These are phyloP conservation scores for Nematolebias whitei DNA, from an alignment of 2,113 vertebrate species.

Conservation along the genomic window DNA sequence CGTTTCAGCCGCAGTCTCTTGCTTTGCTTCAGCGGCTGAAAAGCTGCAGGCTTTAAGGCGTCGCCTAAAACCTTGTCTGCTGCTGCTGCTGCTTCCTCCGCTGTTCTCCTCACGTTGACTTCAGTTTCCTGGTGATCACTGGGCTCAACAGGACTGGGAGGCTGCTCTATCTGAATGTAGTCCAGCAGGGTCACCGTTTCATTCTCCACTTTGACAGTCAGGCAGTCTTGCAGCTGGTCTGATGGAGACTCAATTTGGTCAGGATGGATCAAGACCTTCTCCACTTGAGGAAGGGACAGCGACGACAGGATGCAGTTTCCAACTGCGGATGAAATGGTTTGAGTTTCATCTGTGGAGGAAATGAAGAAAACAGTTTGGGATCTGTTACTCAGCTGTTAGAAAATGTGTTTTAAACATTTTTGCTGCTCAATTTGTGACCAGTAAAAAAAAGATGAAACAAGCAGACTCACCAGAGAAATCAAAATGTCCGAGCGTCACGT, in stretches of 20 bases:
- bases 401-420: no score
- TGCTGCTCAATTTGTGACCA: background rate
- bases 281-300: slow-evolving; percentile 69
- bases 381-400: background rate
- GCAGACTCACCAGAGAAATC: slow-evolving; percentile 58
- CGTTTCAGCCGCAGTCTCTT: slow-evolving; percentile 66
- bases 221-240: slow-evolving; percentile 51
- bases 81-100: background rate
- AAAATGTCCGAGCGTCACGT: slow-evolving; percentile 60
- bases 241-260: slow-evolving; percentile 52
- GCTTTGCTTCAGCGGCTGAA: slow-evolving; percentile 72
- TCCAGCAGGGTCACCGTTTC: slow-evolving; percentile 70
- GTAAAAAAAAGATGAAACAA: background rate
- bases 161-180: slow-evolving; percentile 67
- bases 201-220: slow-evolving; percentile 71
- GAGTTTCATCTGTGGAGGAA: slow-evolving; percentile 63
- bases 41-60: slow-evolving; percentile 55
- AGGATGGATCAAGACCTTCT: slow-evolving; percentile 65
- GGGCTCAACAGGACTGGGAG: slow-evolving; percentile 13
- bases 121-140: slow-evolving; percentile 17
- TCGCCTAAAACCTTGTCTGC: slow-evolving; percentile 1
- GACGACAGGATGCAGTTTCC: slow-evolving; percentile 78
- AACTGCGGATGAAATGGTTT: slow-evolving; percentile 60
- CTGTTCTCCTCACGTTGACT: background rate
- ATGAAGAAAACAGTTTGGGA: background rate